Base-by-base conservation (phyloP, 2,888 invertebrate genomes). In the Gymnocheta viridis region DNA sequence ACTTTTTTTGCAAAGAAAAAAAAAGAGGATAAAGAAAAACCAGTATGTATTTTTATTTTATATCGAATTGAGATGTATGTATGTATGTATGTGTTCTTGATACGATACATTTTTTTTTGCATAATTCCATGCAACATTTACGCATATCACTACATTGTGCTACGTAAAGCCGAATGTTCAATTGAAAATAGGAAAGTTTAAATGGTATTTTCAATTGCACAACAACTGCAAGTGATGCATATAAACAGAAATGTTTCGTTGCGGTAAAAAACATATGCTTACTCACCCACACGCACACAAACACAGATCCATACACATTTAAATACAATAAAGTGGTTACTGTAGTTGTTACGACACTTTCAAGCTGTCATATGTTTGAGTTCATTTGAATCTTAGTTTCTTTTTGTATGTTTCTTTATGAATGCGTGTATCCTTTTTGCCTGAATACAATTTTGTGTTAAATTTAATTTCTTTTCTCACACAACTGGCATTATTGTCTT, bases 331-430 rank as follows among this genome's bases (percentile, higher is more conserved):
- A 14, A 49, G 47, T 47, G 44, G 54, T 41, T n/a, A 58, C 32
- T 32, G 22, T 29, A 44, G 60, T 44, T 24, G 35, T 67, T 24
- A 58, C 58, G 35, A 77, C 58, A 60, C n/a, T 41, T 77, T 67
- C 35, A 58, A 67, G 38, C 56, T 66, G 76, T 51, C 66, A 56
- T 76, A 47, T 76, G 56, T 56, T 56, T 44, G 41, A 29, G 12
- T 66, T 29, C 14, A 44, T 54, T 64, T 38, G 19, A 19, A 24
- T 35, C 47, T 66, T 32, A 9, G 32, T 47, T 66, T 17, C 14
- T 19, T 22, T 44, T n/a, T 44, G 27, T 58, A 32, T 38, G 60
- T 35, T 38, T 27, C 12, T 54, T 35, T 17, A 10, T 9, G 24
- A 51, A 38, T 47, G 22, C 2, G 22, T n/a, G 51, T 22, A 24